A percentile compares a stretch with the other conserved stretches of the same genome.
Conservation (phyloP, 2,113 vertebrate species). For the Notiomystis cincta region DNA sequence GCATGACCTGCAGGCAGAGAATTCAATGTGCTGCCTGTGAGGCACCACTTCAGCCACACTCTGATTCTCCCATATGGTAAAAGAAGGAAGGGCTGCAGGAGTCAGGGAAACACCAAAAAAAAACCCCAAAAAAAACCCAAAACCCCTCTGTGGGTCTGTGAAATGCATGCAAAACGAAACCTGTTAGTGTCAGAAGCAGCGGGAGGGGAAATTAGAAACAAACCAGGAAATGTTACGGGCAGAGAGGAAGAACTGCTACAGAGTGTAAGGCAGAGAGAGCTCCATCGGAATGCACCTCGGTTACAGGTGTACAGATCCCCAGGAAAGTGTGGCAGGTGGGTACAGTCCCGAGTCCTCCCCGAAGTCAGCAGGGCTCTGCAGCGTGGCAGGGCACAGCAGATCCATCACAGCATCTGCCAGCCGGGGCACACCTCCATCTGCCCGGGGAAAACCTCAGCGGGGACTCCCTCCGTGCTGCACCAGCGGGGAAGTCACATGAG, state of each 20-base stretch:
- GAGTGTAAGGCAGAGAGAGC: not conserved
- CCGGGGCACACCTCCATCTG: not conserved
- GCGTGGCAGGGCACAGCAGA: not conserved
- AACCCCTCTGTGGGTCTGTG: not conserved
- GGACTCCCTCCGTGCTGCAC: not conserved
- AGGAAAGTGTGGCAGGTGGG: not conserved
- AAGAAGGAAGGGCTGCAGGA: not conserved
- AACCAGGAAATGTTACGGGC: not conserved
- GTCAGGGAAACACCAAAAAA: not conserved
- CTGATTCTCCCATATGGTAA: not conserved
- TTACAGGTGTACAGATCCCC: not conserved
- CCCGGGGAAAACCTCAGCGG: not conserved
- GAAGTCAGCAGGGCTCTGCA: not conserved
- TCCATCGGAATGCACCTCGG: not conserved
- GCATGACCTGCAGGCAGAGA: not conserved
- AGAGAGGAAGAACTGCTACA: not conserved
- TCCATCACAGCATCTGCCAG: not conserved
- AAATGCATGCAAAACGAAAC: not conserved
- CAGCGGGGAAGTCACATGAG: constrained; percentile 12
- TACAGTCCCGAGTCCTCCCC: not conserved
- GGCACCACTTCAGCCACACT: not conserved
- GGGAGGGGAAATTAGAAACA: not conserved
- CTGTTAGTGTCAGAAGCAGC: not conserved
- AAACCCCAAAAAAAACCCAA: accelerated
- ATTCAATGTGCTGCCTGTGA: not conserved